Evolutionary conservation across 2,113 vertebrate genomes (phyloP).

Genomic region (Solenodon paradoxus): DNA sequence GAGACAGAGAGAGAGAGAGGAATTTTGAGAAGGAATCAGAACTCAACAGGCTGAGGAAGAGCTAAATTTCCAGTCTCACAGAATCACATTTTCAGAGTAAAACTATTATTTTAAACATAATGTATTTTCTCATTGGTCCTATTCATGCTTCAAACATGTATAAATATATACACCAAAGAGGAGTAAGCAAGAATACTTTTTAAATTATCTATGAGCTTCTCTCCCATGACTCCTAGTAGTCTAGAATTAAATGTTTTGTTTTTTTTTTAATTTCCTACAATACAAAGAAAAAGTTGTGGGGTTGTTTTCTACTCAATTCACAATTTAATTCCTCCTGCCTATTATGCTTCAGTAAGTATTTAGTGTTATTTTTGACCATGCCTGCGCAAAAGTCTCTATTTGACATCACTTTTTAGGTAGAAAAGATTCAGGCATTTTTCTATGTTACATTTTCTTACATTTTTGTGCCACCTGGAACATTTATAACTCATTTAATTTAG

Average conservation of each 20-base stretch:
- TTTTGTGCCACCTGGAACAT: background rate
- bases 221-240: background rate
- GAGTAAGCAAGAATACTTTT: background rate
- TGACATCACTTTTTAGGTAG: background rate
- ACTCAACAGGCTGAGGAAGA: background rate
- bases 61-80: background rate
- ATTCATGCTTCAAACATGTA: background rate
- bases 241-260: background rate
- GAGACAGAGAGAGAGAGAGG: background rate
- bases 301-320: background rate
- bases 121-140: background rate
- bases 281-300: background rate
- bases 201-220: background rate
- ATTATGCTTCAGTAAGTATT: background rate
- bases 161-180: background rate
- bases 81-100: background rate
- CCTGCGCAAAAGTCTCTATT: background rate
- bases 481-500: background rate
- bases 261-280: background rate
- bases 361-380: no score
- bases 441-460: background rate
- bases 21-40: background rate
- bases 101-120: background rate
- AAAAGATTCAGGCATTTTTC: background rate
- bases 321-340: background rate